phyloP scores from a whole-genome alignment of 2,888 invertebrate species.

The Cataglyphis altisquamis region DNA sequence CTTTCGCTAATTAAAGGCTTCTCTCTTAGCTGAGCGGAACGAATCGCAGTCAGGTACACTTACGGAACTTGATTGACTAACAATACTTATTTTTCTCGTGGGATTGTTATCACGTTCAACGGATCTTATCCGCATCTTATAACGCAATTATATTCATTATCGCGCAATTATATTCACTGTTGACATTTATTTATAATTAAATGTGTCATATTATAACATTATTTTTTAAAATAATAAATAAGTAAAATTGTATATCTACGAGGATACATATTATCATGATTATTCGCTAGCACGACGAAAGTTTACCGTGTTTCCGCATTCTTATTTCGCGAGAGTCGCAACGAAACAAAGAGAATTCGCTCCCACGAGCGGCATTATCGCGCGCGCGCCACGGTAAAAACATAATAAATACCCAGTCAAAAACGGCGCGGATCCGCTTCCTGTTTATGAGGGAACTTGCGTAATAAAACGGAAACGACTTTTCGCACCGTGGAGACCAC shows the following conservation, averaged over 20 bases:
- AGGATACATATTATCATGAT: background rate
- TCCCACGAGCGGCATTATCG: slow-evolving; percentile 52
- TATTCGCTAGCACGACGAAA: background rate
- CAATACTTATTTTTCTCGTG: slow-evolving; percentile 9
- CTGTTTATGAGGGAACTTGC: slow-evolving; percentile 76
- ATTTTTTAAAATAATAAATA: slow-evolving; percentile 2
- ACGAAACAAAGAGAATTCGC: slow-evolving; percentile 23
- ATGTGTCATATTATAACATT: background rate
- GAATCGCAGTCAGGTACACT: background rate
- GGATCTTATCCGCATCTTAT: background rate
- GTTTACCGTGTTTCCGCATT: slow-evolving; percentile 27
- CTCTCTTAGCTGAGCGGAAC: background rate
- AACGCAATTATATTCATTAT: background rate
- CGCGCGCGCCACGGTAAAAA: slow-evolving; percentile 59
- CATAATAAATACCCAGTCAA: slow-evolving; percentile 75
- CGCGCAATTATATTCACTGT: background rate
- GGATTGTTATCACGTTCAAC: background rate
- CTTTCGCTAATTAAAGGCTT: slow-evolving; percentile 72
- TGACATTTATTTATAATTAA: slow-evolving; percentile 6
- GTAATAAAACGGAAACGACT: slow-evolving; percentile 72
- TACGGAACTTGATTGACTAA: slow-evolving; percentile 23
- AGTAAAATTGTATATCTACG: background rate
- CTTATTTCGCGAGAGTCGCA: slow-evolving; percentile 26
- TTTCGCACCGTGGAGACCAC: slow-evolving; percentile 18
- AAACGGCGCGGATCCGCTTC: slow-evolving; percentile 65